phyloP scores from a whole-genome alignment of 2,888 invertebrate species.

The Calephelis perditalis region DNA sequence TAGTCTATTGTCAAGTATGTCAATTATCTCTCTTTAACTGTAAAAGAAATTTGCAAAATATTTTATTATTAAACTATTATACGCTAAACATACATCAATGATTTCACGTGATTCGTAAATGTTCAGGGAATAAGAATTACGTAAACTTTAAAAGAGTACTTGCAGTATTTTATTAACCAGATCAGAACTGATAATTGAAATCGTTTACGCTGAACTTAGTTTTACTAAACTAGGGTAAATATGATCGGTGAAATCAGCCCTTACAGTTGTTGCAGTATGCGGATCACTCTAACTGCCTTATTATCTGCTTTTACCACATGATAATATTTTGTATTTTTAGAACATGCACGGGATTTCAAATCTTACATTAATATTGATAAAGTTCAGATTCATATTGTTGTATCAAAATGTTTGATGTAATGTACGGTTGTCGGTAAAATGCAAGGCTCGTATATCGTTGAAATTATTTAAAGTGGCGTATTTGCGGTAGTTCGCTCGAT shows the following conservation, averaged over 20 bases:
- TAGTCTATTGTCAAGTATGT: too few species aligned
- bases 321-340: slow-evolving; percentile 20
- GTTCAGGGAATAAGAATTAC: too few species aligned
- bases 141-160: too few species aligned
- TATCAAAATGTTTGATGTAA: slow-evolving; percentile 17
- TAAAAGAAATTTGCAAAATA: too few species aligned
- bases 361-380: not conserved
- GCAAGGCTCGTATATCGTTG: slow-evolving; percentile 23
- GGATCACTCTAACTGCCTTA: slow-evolving; percentile 29
- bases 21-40: too few species aligned
- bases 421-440: slow-evolving; percentile 20
- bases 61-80: too few species aligned
- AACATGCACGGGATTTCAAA: slow-evolving; percentile 18
- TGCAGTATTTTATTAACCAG: too few species aligned
- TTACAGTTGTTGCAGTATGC: slow-evolving; percentile 24
- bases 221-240: too few species aligned
- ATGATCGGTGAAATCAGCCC: not conserved
- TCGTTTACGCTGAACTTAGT: too few species aligned
- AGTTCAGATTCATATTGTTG: not conserved
- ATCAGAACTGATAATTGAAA: too few species aligned
- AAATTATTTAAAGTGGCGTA: slow-evolving; percentile 28
- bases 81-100: too few species aligned
- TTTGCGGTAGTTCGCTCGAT: slow-evolving; percentile 27
- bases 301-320: slow-evolving; percentile 27
- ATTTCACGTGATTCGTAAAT: too few species aligned